Evolutionary conservation across 2,113 vertebrate species (phyloP).

Genomic region (Eptatretus burgeri): DNA sequence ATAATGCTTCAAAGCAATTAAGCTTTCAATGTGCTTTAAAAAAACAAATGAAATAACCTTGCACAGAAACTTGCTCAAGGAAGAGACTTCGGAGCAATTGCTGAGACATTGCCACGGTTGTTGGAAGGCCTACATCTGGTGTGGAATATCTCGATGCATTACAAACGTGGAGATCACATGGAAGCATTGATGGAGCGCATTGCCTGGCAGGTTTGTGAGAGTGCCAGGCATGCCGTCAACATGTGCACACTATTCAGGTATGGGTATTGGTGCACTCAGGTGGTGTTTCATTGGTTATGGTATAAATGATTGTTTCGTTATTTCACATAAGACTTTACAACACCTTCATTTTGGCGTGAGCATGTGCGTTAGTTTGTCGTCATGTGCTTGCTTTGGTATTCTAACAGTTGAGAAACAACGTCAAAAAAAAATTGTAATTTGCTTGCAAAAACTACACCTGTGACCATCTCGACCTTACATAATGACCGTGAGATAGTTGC

Average conservation of each 20-base stretch:
- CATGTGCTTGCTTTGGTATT: neutral
- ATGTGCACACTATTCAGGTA: slow-evolving; percentile 37
- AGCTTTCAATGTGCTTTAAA: too few species aligned
- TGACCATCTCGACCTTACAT: too few species aligned
- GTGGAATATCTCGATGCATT: slow-evolving; percentile 52
- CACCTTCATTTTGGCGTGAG: neutral
- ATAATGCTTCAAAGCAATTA: too few species aligned
- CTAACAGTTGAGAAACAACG: neutral
- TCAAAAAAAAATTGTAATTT: neutral
- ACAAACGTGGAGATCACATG: slow-evolving; percentile 48
- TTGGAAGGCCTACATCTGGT: slow-evolving; percentile 40
- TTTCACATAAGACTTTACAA: neutral
- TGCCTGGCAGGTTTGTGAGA: slow-evolving; percentile 44
- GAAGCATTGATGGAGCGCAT: slow-evolving; percentile 47
- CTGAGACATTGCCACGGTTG: slow-evolving; percentile 37
- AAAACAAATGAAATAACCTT: neutral
- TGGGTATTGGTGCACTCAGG: slow-evolving; percentile 11
- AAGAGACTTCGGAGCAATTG: slow-evolving; percentile 21
- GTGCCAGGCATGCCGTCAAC: slow-evolving; percentile 26
- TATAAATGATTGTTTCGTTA: neutral
- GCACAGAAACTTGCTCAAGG: slow-evolving; percentile 23
- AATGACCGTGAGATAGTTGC: too few species aligned
- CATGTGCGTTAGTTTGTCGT: neutral
- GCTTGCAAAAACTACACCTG: too few species aligned
- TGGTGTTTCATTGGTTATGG: neutral